These are phyloP conservation scores for Drosophila atripex DNA, from an alignment of 2,888 invertebrate species.

Conservation along the genomic window DNA sequence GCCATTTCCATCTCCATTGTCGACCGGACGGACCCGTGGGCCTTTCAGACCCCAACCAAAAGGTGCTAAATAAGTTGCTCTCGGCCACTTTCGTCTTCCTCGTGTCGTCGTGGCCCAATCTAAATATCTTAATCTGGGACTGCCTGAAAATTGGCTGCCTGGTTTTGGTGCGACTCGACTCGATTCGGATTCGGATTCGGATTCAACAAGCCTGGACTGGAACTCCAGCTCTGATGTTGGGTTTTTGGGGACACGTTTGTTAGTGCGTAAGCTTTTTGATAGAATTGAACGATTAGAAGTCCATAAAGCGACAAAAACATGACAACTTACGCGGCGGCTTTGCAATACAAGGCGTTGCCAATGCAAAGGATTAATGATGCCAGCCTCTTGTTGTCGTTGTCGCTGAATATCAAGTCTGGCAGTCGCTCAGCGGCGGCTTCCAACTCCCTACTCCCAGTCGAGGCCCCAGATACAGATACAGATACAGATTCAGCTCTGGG, in stretches of 20 bases:
- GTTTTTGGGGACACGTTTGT: slow-evolving; percentile 76
- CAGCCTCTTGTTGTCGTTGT: slow-evolving; percentile 55
- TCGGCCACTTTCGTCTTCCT: slow-evolving; percentile 29
- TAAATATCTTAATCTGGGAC: slow-evolving; percentile 84
- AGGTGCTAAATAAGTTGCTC: slow-evolving; percentile 81
- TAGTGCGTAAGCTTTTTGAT: slow-evolving; percentile 84
- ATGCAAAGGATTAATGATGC: slow-evolving; percentile 81
- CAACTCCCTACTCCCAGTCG: slow-evolving; percentile 17
- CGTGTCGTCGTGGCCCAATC: slow-evolving; percentile 70
- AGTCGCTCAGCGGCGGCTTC: slow-evolving; percentile 62
- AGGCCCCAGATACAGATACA: slow-evolving; percentile 7
- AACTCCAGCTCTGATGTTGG: slow-evolving; percentile 11
- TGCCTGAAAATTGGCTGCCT: slow-evolving; percentile 62
- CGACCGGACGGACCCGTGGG: slow-evolving; percentile 62
- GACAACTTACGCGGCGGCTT: slow-evolving; percentile 80
- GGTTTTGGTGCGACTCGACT: slow-evolving; percentile 19
- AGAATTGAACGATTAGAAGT: slow-evolving; percentile 84
- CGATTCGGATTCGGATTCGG: slow-evolving; percentile 17
- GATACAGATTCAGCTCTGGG: not conserved
- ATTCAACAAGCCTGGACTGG: not conserved
- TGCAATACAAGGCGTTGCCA: slow-evolving; percentile 65
- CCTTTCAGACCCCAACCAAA: slow-evolving; percentile 41
- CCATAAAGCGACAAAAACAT: slow-evolving; percentile 85
- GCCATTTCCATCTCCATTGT: slow-evolving; percentile 43
- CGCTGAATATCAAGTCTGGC: slow-evolving; percentile 73